Evolutionary conservation across 2,797 vertebrate species (phyloP), one percentile per base, ranked within the genome.

Genomic region (Danio jaintianensis): DNA sequence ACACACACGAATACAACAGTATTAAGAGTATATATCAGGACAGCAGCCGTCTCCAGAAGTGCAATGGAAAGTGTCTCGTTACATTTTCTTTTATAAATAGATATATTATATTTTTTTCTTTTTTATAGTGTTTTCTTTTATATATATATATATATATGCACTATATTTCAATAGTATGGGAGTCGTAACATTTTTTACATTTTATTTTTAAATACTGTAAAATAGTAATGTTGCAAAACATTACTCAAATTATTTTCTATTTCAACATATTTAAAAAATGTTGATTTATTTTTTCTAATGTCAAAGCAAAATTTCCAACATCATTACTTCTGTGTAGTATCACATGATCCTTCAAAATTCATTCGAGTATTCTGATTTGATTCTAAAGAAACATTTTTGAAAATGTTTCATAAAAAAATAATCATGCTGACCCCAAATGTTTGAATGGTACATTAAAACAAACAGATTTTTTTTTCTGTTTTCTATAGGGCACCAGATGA

Each of bases 401-500:
- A 52, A 50, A 38, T 29, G 0, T 47, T 67, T 47, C 0, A 20
- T 12, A 63, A 66, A 11, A 9, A 9, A n/a, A 52, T 29, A 16
- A 50, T 50, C 8, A 29, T 16, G 50, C 9, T 11, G 7, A 16
- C 45, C 7, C 3, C 2, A 48, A 29, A 4, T 15, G 29, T 10
- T 67, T 10, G 5, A 63, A 63, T 5, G 61, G 61, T 42, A 42
- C 36, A 38, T 36, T 42, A 63, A 63, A 29, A 16, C 58, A 45
- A 22, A 16, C 18, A 20, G 3, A 67, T 47, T 47, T 47, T 47
- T 52, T 5, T 52, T 47, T 8, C 42, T 43, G 0, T 64, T n/a
- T 67, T 45, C 7, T 18, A 13, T 42, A 70, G 50, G n/a, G 36
- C 50, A 63, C 7, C 13, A 61, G 59, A 59, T 73, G 55, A 61